Evolutionary conservation across 2,888 invertebrate genomes (phyloP).

Genomic region (Drosophila cyrtoloma): DNA sequence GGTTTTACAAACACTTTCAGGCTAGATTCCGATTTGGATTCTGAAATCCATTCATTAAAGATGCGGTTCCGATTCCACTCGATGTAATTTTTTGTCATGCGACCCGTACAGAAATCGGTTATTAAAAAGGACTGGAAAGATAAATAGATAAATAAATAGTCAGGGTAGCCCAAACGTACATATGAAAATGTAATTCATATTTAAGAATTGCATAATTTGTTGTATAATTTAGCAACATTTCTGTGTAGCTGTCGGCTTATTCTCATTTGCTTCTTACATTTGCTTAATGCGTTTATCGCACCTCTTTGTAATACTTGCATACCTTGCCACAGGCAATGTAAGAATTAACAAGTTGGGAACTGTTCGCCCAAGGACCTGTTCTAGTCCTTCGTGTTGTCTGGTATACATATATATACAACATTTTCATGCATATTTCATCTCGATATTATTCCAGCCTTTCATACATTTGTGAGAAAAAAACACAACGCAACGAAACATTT

Average conservation of each 20-base stretch:
- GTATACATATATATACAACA: slow-evolving; percentile 37
- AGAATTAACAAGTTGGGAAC: slow-evolving; percentile 50
- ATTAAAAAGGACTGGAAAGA: not conserved
- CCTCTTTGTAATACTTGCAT: slow-evolving; percentile 11
- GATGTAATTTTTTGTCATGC: not conserved
- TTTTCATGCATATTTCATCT: slow-evolving; percentile 64
- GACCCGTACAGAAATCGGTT: not conserved
- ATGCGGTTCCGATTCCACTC: not conserved
- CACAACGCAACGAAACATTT: slow-evolving; percentile 51
- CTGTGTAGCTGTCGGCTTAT: not conserved
- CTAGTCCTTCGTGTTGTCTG: slow-evolving; percentile 40
- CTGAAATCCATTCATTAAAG: not conserved
- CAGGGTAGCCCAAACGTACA: too few relatives aligned
- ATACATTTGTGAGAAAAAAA: slow-evolving; percentile 49
- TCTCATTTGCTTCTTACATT: not conserved
- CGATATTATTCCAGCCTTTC: slow-evolving; percentile 35
- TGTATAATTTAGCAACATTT: slow-evolving; percentile 1
- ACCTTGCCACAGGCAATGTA: slow-evolving; percentile 31
- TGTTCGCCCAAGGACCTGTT: not conserved
- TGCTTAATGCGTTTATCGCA: slow-evolving; percentile 44
- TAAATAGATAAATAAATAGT: not conserved
- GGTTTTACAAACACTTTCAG: not conserved
- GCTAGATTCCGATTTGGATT: not conserved
- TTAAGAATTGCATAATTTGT: slow-evolving; percentile 7
- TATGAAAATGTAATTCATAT: slow-evolving; percentile 2